These are phyloP conservation scores for Tetragnatha versicolor DNA, from an alignment of 1,140 invertebrate species.

Conservation along the genomic window DNA sequence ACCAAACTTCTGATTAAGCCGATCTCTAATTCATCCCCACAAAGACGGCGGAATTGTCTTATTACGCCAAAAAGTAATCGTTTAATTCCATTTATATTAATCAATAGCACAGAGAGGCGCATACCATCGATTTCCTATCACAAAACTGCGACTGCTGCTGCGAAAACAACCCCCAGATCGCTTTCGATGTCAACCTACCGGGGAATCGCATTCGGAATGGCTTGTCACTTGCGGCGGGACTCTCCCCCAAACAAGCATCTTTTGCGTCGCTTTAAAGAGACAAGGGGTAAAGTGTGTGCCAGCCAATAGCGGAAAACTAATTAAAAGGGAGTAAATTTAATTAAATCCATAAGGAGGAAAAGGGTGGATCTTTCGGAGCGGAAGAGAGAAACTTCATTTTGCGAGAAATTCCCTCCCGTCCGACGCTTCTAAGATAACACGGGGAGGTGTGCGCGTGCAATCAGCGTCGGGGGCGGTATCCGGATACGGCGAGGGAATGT, in stretches of 20 bases:
- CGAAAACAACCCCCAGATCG: no score
- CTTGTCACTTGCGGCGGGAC: slow-evolving; percentile 16
- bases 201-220: slow-evolving; percentile 20
- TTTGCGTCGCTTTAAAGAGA: slow-evolving; percentile 41
- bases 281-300: slow-evolving; percentile 35
- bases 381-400: slow-evolving; percentile 43
- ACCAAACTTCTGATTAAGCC: no score
- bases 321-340: slow-evolving; percentile 54
- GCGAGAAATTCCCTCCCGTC: slow-evolving; percentile 20
- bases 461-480: not conserved
- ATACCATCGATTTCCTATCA: no score
- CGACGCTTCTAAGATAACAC: slow-evolving; percentile 44
- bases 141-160: no score
- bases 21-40: no score
- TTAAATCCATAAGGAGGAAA: slow-evolving; percentile 52
- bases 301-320: slow-evolving; percentile 49
- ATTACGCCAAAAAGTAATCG: not conserved
- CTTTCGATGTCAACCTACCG: no score
- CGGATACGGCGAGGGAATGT: not conserved
- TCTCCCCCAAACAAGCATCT: slow-evolving; percentile 25
- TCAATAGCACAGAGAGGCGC: not conserved
- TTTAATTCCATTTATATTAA: not conserved
- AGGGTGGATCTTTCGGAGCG: not conserved
- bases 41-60: not conserved
- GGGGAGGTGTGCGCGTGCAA: slow-evolving; percentile 14